Conservation (phyloP, 2,888 invertebrate species). For the Andrena dorsata region DNA sequence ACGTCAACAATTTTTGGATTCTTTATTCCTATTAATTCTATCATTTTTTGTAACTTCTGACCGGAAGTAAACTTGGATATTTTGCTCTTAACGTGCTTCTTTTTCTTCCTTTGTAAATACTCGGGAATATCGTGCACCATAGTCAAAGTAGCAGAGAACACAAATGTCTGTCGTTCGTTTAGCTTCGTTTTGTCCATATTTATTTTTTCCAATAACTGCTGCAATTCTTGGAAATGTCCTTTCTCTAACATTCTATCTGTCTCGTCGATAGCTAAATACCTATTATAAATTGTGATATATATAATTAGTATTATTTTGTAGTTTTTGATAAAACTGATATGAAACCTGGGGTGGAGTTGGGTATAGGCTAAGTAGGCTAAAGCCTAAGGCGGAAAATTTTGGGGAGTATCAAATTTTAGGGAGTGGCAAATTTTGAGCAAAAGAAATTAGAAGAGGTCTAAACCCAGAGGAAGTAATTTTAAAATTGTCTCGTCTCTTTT, state of each 20-base stretch:
- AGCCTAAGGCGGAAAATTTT: too few relatives aligned
- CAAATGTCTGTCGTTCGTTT: constrained; percentile 93
- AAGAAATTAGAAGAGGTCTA: too few relatives aligned
- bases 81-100: constrained; percentile 84
- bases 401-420: too few relatives aligned
- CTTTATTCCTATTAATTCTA: constrained; percentile 93
- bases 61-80: constrained; percentile 89
- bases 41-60: constrained; percentile 91
- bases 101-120: constrained; percentile 88
- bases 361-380: too few relatives aligned
- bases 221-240: constrained; percentile 97
- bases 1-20: constrained; percentile 97
- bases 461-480: too few relatives aligned
- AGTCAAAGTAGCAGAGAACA: constrained; percentile 98
- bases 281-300: constrained; percentile 79
- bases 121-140: constrained; percentile 94
- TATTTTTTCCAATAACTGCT: constrained; percentile 91
- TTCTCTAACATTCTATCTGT: constrained; percentile 99
- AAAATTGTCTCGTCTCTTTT: too few relatives aligned
- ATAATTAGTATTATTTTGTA: constrained; percentile 10
- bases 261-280: constrained; percentile 98
- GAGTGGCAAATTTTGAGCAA: too few relatives aligned
- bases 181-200: constrained; percentile 89
- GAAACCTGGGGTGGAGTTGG: too few relatives aligned
- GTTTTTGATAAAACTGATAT: neutral